Conservation (phyloP, 2,113 vertebrate genomes). For the Spea multiplicata region DNA sequence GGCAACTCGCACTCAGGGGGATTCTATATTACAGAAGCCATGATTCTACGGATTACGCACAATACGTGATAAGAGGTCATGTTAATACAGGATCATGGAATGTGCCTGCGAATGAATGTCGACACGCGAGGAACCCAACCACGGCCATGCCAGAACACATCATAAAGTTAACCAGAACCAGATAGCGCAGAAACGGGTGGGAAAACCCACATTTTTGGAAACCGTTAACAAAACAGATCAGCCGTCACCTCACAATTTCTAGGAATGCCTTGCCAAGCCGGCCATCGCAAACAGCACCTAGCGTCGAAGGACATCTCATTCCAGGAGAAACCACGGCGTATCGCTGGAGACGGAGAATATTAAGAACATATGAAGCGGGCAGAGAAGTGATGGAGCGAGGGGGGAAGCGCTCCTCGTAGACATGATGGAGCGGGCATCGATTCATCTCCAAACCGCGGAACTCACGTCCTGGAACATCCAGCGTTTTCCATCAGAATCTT, state of each 20-base stretch:
- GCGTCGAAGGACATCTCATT: background rate
- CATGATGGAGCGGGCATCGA: no score
- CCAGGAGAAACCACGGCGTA: background rate
- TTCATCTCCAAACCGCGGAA: no score
- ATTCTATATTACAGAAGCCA: background rate
- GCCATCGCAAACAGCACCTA: background rate
- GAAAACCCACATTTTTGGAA: background rate
- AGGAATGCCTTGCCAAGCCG: background rate
- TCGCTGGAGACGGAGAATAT: background rate
- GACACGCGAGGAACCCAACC: background rate
- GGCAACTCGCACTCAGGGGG: background rate
- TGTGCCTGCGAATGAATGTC: background rate
- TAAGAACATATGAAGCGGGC: no score
- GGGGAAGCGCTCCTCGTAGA: no score
- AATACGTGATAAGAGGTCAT: background rate
- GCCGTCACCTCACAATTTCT: conserved; percentile 8
- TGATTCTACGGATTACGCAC: background rate
- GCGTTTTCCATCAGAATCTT: no score
- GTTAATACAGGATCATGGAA: background rate
- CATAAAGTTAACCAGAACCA: conserved; percentile 35
- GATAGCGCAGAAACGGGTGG: background rate
- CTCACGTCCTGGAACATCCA: no score
- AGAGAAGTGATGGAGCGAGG: no score
- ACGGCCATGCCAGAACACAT: conserved; percentile 11
- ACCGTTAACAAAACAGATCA: background rate